These are phyloP conservation scores for Drosophila anomelani DNA, from an alignment of 2,888 invertebrate species.

Conservation along the genomic window DNA sequence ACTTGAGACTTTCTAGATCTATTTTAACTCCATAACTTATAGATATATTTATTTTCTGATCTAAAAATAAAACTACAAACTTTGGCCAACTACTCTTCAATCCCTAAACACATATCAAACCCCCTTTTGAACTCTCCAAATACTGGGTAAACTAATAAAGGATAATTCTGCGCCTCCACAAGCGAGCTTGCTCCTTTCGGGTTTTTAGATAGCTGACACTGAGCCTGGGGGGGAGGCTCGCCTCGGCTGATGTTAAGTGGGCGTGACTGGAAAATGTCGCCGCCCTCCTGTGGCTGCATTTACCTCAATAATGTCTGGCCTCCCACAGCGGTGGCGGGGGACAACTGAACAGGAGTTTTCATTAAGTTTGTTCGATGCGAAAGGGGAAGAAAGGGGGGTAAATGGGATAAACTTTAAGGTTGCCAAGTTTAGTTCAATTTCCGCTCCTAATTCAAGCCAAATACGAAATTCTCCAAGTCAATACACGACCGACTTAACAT, in stretches of 20 bases:
- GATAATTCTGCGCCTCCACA: conserved; percentile 37
- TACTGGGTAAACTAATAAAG: conserved; percentile 57
- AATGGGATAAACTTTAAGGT: conserved; percentile 32
- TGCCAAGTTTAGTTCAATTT: conserved; percentile 25
- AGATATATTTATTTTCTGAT: no score
- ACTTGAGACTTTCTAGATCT: not conserved
- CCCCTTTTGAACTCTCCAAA: not conserved
- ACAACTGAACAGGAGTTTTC: conserved; percentile 15
- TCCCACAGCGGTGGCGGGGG: not conserved
- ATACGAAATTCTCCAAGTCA: conserved; percentile 29
- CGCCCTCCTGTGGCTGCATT: conserved; percentile 27
- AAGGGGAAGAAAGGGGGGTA: no score
- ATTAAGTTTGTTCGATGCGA: conserved; percentile 28
- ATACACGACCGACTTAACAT: conserved; percentile 43
- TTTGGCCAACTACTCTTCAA: not conserved
- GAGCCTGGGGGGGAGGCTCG: conserved; percentile 4
- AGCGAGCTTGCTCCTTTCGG: conserved; percentile 2
- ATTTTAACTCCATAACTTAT: not conserved
- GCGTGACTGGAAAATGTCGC: conserved; percentile 60
- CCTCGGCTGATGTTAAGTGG: conserved; percentile 54
- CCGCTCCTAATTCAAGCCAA: conserved; percentile 27
- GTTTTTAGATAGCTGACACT: conserved; percentile 36
- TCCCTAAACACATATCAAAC: not conserved
- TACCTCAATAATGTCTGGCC: conserved; percentile 35
- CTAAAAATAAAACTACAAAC: not conserved